These are phyloP conservation scores for Damaliscus lunatus DNA, from an alignment of 2,113 vertebrate genomes.

Conservation along the genomic window DNA sequence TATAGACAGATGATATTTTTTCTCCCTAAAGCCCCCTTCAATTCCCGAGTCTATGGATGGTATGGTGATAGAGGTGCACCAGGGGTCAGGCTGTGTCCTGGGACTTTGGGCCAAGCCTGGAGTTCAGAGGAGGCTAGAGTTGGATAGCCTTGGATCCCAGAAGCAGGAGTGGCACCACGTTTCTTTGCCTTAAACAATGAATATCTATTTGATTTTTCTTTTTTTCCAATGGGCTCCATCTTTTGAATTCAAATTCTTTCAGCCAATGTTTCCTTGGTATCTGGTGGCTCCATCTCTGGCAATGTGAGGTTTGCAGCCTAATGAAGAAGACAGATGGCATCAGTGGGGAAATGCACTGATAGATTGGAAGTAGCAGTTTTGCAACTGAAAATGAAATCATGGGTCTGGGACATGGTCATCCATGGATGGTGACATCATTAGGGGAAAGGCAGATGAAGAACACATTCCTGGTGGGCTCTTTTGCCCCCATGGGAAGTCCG, in stretches of 20 bases:
- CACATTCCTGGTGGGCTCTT: neutral
- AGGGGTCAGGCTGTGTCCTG: neutral
- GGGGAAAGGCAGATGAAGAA: neutral
- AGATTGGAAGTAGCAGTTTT: neutral
- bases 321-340: neutral
- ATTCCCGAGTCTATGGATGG: neutral
- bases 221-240: neutral
- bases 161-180: neutral
- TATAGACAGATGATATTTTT: neutral
- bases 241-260: neutral
- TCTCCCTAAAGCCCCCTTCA: neutral
- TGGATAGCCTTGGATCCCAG: neutral
- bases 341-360: neutral
- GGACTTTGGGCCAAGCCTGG: neutral
- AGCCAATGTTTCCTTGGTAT: neutral
- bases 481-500: neutral
- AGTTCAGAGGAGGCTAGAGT: neutral
- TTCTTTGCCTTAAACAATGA: neutral
- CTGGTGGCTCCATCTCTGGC: neutral
- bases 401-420: neutral
- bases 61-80: fast-evolving
- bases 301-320: neutral
- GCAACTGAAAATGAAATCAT: neutral
- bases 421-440: neutral
- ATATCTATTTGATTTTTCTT: neutral